phyloP scores from a whole-genome alignment of 2,113 vertebrate genomes.

The Anolis carolinensis region DNA sequence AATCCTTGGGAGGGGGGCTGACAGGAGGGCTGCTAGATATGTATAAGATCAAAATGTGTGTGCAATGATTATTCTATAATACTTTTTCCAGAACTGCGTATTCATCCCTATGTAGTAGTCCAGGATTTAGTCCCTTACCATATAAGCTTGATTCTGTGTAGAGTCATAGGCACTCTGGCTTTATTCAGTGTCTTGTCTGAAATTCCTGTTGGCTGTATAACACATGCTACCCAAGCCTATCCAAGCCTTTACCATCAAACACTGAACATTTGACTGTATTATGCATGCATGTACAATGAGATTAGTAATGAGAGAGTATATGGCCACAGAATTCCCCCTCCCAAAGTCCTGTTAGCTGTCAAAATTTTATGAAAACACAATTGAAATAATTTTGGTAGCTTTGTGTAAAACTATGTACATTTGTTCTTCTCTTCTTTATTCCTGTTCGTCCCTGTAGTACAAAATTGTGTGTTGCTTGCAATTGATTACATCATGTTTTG shows the following conservation, averaged over 20 bases:
- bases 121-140: too few relatives aligned
- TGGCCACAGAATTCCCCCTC: not conserved
- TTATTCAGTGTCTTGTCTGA: not conserved
- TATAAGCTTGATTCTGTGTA: not conserved
- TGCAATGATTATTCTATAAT: not conserved
- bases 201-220: not conserved
- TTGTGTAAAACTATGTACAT: constrained; percentile 23
- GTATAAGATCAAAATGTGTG: not conserved
- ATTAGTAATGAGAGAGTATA: too few relatives aligned
- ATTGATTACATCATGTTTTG: constrained; percentile 65
- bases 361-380: not conserved
- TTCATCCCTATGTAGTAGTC: too few relatives aligned
- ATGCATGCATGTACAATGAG: not conserved
- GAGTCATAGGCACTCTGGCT: too few relatives aligned
- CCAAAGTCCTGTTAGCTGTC: not conserved
- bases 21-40: not conserved
- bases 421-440: constrained; percentile 1
- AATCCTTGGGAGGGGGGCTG: not conserved
- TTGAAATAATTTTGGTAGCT: constrained; percentile 10
- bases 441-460: constrained; percentile 25
- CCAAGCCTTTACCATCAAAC: not conserved
- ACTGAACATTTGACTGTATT: not conserved
- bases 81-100: too few relatives aligned
- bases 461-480: constrained; percentile 51
- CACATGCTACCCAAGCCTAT: not conserved